Evolutionary conservation across 2,797 vertebrate species (phyloP).

Genomic region (Gymnopithys bicolor): DNA sequence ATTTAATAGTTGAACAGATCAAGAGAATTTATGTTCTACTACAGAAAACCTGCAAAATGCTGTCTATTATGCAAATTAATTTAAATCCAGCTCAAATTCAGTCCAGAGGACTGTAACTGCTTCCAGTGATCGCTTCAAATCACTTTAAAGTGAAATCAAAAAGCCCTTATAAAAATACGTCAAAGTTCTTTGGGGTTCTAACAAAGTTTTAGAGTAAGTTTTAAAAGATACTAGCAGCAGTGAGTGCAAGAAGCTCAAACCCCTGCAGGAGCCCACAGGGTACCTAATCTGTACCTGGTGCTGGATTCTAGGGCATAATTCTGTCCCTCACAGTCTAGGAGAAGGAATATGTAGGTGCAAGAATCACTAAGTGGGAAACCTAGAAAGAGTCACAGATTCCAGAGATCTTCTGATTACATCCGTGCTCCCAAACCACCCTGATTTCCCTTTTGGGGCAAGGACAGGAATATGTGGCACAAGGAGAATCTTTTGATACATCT

Average conservation of each 20-base stretch:
- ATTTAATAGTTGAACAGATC: neutral
- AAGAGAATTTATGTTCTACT: neutral
- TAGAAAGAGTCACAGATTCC: neutral
- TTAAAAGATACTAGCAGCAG: neutral
- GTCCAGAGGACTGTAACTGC: neutral
- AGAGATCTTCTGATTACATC: neutral
- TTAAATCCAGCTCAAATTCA: neutral
- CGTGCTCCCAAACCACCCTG: neutral
- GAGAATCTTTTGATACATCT: neutral
- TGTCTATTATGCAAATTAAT: neutral
- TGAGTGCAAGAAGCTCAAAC: neutral
- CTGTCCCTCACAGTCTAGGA: neutral
- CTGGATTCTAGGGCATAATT: neutral
- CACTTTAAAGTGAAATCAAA: neutral
- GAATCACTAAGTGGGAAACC: neutral
- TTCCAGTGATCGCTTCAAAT: neutral
- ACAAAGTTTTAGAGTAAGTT: neutral
- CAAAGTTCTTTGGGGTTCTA: neutral
- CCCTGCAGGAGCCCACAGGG: neutral
- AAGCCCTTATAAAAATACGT: neutral
- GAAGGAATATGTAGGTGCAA: neutral
- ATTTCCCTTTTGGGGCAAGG: neutral
- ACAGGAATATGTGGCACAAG: neutral
- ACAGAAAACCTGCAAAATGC: neutral
- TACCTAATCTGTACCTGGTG: neutral